Evolutionary conservation across 2,888 invertebrate genomes (phyloP), one percentile per base, ranked within the genome.

Genomic region (Dioctria rufipes): DNA sequence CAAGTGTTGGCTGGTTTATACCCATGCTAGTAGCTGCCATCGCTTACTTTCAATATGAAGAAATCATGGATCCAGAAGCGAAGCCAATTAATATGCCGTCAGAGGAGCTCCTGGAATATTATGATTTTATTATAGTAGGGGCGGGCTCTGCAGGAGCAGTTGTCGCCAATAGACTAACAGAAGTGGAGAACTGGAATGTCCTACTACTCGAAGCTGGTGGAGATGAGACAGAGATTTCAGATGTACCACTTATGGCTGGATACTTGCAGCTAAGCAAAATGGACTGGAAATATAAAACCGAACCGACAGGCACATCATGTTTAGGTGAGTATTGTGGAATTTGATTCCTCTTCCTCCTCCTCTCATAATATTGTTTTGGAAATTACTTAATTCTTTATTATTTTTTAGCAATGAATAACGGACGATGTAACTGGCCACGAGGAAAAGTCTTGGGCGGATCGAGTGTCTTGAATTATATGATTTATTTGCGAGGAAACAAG

Each of bases 201-300:
- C 89, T 97, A 3, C 89, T 97, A 0, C 86, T 97, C 83, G 96
- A 97, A 89, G 96, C 96, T 1, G 96, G 96, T 1, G 95, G 95
- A 2, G 96, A 96, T 88, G 96, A 97, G 89, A 96, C 96, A 0
- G 96, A 96, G 88, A 94, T 96, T 85, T 95, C 96, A 0, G 96
- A 97, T 86, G 96, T 96, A 2, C 96, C 96, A 0, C 90, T 96
- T 3, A 91, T 97, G 86, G 96, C 97, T 0, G 96, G 95, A 0
- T 97, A 96, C 86, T 89, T 97, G 78, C 96, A 97, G 88, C 90
- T 96, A 8, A 96, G 95, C 83, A 93, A 95, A 86, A 90, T 97
- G 77, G 97, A 97, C 87, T 97, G 97, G 97, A 94, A 95, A 86
- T 97, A 96, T 88, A 97, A 97, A 89, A 96, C 96, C 2, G 97